phyloP scores from a whole-genome alignment of 2,113 vertebrate species.

The Maylandia zebra region DNA sequence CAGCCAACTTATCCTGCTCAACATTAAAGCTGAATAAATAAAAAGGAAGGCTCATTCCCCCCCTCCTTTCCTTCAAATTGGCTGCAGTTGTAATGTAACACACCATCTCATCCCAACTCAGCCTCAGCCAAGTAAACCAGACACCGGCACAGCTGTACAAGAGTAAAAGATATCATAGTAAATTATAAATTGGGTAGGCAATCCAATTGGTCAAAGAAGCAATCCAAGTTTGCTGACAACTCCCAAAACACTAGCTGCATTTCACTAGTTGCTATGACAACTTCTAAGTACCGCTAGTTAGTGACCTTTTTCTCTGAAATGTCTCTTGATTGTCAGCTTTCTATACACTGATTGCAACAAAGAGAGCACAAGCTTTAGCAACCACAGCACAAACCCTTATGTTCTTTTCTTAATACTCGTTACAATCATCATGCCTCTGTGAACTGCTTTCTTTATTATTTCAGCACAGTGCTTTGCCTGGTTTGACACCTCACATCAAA shows the following conservation, averaged over 20 bases:
- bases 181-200: conserved; percentile 26
- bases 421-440: background rate
- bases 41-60: conserved; percentile 12
- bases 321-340: background rate
- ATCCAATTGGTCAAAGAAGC: conserved; percentile 2
- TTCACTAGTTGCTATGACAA: conserved; percentile 24
- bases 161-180: background rate
- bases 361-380: background rate
- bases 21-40: conserved; percentile 52
- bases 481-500: background rate
- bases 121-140: conserved; percentile 19
- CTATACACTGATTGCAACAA: background rate
- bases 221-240: background rate
- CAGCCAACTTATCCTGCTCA: conserved; percentile 30
- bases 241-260: background rate
- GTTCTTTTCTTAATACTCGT: background rate
- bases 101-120: background rate
- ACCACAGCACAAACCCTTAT: background rate
- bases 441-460: background rate
- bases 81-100: conserved; percentile 8
- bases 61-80: background rate
- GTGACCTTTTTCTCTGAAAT: background rate
- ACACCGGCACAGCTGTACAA: conserved; percentile 15
- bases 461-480: background rate
- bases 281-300: background rate